These are phyloP conservation scores for Parnassius glacialis DNA, from an alignment of 2,888 invertebrate genomes.

Conservation along the genomic window DNA sequence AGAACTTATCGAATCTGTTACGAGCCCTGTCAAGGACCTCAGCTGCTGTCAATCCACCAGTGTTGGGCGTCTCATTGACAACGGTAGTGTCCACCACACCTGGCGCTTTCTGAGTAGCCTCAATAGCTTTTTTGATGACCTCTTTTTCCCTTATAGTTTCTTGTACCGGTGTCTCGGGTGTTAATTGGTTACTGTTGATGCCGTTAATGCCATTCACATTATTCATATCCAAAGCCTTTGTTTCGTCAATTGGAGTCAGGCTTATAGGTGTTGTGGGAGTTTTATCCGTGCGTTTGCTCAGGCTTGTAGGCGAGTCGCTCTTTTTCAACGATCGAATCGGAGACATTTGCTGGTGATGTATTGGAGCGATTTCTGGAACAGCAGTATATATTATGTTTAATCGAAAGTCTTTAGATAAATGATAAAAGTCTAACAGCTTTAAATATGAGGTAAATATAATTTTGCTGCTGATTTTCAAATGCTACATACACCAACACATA, in stretches of 20 bases:
- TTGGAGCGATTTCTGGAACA: slow-evolving; percentile 76
- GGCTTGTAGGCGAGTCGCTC: slow-evolving; percentile 73
- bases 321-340: slow-evolving; percentile 76
- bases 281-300: slow-evolving; percentile 75
- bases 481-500: slow-evolving; percentile 28
- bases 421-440: slow-evolving; percentile 17
- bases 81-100: slow-evolving; percentile 80
- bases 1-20: slow-evolving; percentile 91
- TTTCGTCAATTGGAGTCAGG: slow-evolving; percentile 76
- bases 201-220: slow-evolving; percentile 59
- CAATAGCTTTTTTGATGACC: slow-evolving; percentile 70
- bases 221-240: slow-evolving; percentile 71
- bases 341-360: slow-evolving; percentile 78
- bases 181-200: slow-evolving; percentile 62
- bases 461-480: slow-evolving; percentile 5
- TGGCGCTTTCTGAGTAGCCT: slow-evolving; percentile 76
- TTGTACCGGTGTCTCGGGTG: slow-evolving; percentile 66
- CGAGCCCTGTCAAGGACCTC: slow-evolving; percentile 91
- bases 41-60: slow-evolving; percentile 82
- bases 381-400: slow-evolving; percentile 34
- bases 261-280: slow-evolving; percentile 75
- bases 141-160: slow-evolving; percentile 61
- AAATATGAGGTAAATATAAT: neutral
- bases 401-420: slow-evolving; percentile 30
- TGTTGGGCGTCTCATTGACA: slow-evolving; percentile 63